Base-by-base conservation (phyloP, 2,888 invertebrate genomes). In the Strigamia transsilvanica region DNA sequence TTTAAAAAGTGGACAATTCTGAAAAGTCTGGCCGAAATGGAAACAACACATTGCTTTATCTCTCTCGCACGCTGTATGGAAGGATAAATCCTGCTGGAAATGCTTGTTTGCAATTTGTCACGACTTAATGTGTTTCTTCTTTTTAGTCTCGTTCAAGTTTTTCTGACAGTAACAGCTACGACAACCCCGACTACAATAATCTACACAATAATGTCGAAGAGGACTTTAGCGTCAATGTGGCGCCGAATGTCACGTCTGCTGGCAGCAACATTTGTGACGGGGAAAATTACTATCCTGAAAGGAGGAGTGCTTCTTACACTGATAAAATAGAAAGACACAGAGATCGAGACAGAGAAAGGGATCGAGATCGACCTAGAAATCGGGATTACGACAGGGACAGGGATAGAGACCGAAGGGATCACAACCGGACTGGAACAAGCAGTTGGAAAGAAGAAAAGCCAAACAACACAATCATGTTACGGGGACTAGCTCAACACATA, bases 391-490 rank as follows among this genome's bases (percentile, higher is more conserved):
- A 81, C 77, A 84, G 81, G n/a, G 84, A 85, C 77, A 83, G 84
- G 56, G 83, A 83, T 56, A 82, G 83, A 23, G 84, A 85, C 41
- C 34, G 83, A n/a, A 61, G 79, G 12, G 85, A 85, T 78, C 38
- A 79, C n/a, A 81, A 81, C 23, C 46, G 82, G 32, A 77, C 82
- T 41, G 32, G 80, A 7, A 80, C 61, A 2, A 27, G 82, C 34
- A 82, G 42, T 79, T 84, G 83, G 83, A 80, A 84, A 32, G 85
- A 85, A 73, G 85, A 85, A 61, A 83, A 84, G 10, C 86, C 86
- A 2, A 84, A 85, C 61, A 84, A 84, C 78, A 86, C 86, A 7
- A 84, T 86, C 21, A 84, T 86, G 84, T 83, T 86, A 13, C 83
- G 85, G 83, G 85, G 85, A 10, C 80, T 86, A 51, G 85, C 85